Conservation (phyloP, 2,113 vertebrate genomes). For the Rhabdomys dilectus region DNA sequence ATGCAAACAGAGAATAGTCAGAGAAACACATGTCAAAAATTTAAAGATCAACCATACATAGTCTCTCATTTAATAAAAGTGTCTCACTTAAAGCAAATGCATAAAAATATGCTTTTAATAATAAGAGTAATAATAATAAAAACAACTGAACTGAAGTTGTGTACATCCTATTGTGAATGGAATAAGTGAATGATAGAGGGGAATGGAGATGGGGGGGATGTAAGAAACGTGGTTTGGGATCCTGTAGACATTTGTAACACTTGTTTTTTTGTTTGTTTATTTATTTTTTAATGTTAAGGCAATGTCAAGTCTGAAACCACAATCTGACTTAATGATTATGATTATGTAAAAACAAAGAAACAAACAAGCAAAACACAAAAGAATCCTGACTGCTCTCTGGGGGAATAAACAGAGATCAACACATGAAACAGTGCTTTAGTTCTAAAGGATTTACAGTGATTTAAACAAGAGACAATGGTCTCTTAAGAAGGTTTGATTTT, state of each 20-base stretch:
- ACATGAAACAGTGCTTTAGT: neutral
- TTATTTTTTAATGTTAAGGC: no score
- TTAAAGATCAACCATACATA: neutral
- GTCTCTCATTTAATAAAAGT: neutral
- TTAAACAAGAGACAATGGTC: neutral
- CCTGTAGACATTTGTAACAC: neutral
- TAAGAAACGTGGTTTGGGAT: neutral
- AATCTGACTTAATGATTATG: neutral
- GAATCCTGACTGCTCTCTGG: neutral
- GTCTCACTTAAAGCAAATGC: neutral
- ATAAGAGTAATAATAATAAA: neutral
- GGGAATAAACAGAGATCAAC: neutral
- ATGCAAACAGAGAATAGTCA: no score
- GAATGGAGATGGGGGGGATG: neutral
- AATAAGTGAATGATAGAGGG: neutral
- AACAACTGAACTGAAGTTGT: neutral
- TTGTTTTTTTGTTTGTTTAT: no score
- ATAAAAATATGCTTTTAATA: neutral
- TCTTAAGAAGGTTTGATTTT: neutral
- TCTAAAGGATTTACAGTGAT: neutral
- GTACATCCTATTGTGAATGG: neutral
- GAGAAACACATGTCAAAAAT: neutral
- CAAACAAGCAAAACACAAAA: neutral
- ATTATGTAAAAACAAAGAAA: no score
- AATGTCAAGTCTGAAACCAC: neutral